Percentiles rank a stretch among this genome's conserved stretches.
Evolutionary conservation across 1,140 invertebrate species (phyloP).

Genomic region (Tenebrio molitor): DNA sequence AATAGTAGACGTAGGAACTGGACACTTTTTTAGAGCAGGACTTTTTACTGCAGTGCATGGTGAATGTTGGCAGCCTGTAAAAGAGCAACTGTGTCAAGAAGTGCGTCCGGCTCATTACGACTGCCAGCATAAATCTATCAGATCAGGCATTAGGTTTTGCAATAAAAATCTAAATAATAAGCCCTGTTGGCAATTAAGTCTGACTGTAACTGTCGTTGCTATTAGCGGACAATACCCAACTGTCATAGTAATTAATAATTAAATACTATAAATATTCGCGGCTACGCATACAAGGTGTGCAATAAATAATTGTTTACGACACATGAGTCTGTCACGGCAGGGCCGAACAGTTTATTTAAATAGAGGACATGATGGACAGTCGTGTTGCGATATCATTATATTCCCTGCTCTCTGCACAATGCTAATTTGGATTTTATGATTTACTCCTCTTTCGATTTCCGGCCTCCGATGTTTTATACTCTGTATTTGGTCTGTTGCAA

Average conservation of each 20-base stretch:
- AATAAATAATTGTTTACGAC: slow-evolving; percentile 54
- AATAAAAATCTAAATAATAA: slow-evolving; percentile 9
- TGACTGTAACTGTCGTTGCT: slow-evolving; percentile 17
- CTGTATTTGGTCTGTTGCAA: slow-evolving; percentile 30
- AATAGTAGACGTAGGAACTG: no score
- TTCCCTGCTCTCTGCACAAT: slow-evolving; percentile 32
- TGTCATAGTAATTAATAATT: slow-evolving; percentile 49
- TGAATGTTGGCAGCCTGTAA: no score
- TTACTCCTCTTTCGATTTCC: slow-evolving; percentile 38
- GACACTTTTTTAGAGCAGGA: no score
- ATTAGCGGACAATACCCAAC: slow-evolving; percentile 32
- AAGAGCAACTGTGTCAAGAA: no score
- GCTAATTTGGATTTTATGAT: slow-evolving; percentile 40
- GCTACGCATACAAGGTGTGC: slow-evolving; percentile 45
- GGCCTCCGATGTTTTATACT: slow-evolving; percentile 29
- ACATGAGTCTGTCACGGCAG: slow-evolving; percentile 45
- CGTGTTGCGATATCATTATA: slow-evolving; percentile 42
- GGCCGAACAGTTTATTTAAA: slow-evolving; percentile 49
- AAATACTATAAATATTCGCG: slow-evolving; percentile 48
- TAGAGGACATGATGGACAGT: slow-evolving; percentile 44
- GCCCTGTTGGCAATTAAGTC: slow-evolving; percentile 8
- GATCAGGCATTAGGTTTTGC: no score
- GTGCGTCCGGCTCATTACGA: no score
- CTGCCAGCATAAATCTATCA: no score
- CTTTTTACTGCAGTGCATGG: no score